Conservation (phyloP, 2,888 invertebrate species). For the Cheilosia pagana region DNA sequence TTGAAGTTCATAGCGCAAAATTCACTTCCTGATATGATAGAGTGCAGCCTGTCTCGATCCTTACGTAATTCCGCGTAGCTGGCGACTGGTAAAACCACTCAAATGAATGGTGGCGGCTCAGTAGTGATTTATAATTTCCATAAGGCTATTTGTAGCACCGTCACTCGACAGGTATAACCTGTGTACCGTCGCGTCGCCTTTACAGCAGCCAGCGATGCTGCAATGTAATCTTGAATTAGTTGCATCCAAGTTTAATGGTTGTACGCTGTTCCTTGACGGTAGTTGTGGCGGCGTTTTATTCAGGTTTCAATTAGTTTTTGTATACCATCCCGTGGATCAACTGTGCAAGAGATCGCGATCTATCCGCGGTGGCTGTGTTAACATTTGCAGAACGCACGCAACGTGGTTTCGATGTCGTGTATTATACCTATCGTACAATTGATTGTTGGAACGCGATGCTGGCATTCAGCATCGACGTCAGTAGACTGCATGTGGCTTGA, state of each 20-base stretch:
- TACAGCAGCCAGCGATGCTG: slow-evolving; percentile 31
- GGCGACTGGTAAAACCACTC: slow-evolving; percentile 38
- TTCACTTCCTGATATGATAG: slow-evolving; percentile 49
- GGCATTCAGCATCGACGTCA: not conserved
- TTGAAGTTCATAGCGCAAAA: slow-evolving; percentile 55
- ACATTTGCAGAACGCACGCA: slow-evolving; percentile 37
- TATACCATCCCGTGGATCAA: slow-evolving; percentile 13
- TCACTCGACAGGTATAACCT: slow-evolving; percentile 53
- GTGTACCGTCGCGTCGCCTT: slow-evolving; percentile 1
- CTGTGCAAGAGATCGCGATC: slow-evolving; percentile 4
- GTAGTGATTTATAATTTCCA: slow-evolving; percentile 52
- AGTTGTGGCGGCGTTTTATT: slow-evolving; percentile 32
- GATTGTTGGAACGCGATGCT: slow-evolving; percentile 20
- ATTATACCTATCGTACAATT: slow-evolving; percentile 21
- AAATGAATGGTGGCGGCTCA: slow-evolving; percentile 25
- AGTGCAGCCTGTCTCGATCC: slow-evolving; percentile 31
- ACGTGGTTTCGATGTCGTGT: slow-evolving; percentile 25
- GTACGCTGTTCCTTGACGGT: not conserved
- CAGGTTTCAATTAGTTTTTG: slow-evolving; percentile 50
- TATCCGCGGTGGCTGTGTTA: slow-evolving; percentile 3
- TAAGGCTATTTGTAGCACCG: slow-evolving; percentile 54
- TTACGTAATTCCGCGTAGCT: slow-evolving; percentile 47
- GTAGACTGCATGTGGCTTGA: not conserved
- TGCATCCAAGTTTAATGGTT: slow-evolving; percentile 34
- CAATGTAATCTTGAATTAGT: slow-evolving; percentile 27